Base-by-base conservation (phyloP, 2,888 invertebrate genomes). In the Mesodorylaimus sp. region DNA sequence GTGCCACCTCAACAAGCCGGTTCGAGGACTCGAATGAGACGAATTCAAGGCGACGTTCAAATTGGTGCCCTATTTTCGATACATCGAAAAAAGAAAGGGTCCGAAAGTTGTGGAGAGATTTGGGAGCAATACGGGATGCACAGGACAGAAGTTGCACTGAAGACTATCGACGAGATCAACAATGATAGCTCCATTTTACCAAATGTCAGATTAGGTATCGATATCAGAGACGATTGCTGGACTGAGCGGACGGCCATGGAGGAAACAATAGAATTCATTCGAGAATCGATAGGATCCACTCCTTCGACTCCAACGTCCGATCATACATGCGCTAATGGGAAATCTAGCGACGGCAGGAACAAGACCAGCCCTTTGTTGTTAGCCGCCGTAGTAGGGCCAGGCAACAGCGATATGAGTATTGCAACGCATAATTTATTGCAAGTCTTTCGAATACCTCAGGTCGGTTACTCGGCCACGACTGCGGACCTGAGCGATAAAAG, bases 181-280 rank as follows among this genome's bases (percentile, higher is more conserved):
- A 69, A 67, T 47, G 72, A 77, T 58, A 64, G 69, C 1, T 66
- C 68, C 43, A 70, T 80, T 51, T 66, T 79, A 52, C 76, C 76
- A 5, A 66, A 66, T 54, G 70, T 76, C 47, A 72, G 68, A 1
- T 66, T 78, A 16, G 81, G 81, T 26, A 75, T 79, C 50, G 80
- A 81, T 65, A 79, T 81, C 53, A 72, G 80, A 2, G 83, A 83
- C 68, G 80, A 80, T 25, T 83, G 83, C 67, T 83, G 82, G 82
- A 81, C 80, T 60, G 78, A 81, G 2, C 78, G 81, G 19, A 79
- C 81, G 2, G 81, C 82, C 28, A 72, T 83, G 54, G 80, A 81
- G 60, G 81, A 81, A 68, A 78, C 78, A 63, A 78, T 81, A 54
- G 47, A 52, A 39, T 47, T 64, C 48, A 52, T 64, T 23, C 51